phyloP scores from a whole-genome alignment of 1,140 invertebrate genomes.

The Muscidifurax raptorellus region DNA sequence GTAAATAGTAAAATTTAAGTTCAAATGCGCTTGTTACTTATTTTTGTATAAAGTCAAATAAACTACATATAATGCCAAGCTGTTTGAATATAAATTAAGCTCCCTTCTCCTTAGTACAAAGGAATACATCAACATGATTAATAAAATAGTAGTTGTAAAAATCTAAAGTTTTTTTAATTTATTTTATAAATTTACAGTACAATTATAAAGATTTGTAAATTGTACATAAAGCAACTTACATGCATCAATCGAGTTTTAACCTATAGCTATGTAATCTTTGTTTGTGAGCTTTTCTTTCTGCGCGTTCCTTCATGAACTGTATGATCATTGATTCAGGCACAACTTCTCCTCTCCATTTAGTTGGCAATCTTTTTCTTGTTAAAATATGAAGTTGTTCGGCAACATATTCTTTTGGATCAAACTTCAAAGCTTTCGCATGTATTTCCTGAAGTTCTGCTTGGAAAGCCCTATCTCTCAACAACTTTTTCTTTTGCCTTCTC shows the following conservation, averaged over 20 bases:
- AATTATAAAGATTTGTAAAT: conserved; percentile 9
- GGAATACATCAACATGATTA: too few species aligned
- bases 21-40: conserved; percentile 31
- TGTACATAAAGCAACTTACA: conserved; percentile 18
- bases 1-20: conserved; percentile 40
- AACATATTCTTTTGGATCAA: conserved; percentile 85
- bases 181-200: neutral
- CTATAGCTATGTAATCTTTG: conserved; percentile 36
- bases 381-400: conserved; percentile 78
- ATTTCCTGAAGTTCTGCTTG: conserved; percentile 82
- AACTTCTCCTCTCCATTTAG: conserved; percentile 79
- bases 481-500: conserved; percentile 80
- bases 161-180: neutral
- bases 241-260: conserved; percentile 35
- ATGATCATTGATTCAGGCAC: conserved; percentile 81
- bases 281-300: conserved; percentile 52
- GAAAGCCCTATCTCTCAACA: conserved; percentile 86
- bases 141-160: too few species aligned
- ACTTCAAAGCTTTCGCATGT: conserved; percentile 83
- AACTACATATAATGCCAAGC: neutral
- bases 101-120: neutral
- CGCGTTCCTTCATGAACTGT: conserved; percentile 67
- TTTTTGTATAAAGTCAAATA: conserved; percentile 35
- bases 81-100: neutral
- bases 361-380: conserved; percentile 80